Percentiles rank a stretch among this genome's conserved stretches.
Conservation (phyloP, 2,797 vertebrate species). For the Malurus splendens region DNA sequence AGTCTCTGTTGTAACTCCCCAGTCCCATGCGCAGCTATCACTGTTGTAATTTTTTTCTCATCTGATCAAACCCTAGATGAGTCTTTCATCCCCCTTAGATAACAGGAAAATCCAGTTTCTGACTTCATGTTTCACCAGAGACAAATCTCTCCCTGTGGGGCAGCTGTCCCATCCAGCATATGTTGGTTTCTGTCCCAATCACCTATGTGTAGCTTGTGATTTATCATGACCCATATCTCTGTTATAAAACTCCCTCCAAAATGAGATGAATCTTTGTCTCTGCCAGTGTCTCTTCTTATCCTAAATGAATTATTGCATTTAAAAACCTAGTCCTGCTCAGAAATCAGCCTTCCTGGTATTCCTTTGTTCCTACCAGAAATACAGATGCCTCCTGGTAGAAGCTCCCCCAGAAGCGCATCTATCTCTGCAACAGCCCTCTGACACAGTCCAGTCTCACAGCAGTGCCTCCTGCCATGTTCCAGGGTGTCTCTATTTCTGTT, state of each 20-base stretch:
- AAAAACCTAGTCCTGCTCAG: neutral
- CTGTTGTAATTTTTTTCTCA: neutral
- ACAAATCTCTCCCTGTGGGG: neutral
- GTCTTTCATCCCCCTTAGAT: neutral
- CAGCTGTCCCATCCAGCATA: neutral
- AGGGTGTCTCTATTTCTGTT: neutral
- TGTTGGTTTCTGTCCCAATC: neutral
- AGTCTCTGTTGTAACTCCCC: neutral
- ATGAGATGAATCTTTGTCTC: neutral
- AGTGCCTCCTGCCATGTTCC: neutral
- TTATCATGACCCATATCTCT: neutral
- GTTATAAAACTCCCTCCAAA: conserved; percentile 13
- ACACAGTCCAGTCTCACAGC: neutral
- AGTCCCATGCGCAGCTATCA: neutral
- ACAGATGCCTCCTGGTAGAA: neutral
- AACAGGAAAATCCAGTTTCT: neutral
- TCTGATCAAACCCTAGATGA: neutral
- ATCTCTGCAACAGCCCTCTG: neutral
- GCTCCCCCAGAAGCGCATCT: neutral
- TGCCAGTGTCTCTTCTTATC: neutral
- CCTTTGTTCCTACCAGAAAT: neutral
- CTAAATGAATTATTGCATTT: neutral
- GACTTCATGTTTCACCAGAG: neutral
- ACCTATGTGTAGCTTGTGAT: neutral
- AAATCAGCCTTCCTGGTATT: neutral